Base-by-base conservation (phyloP, 1,140 invertebrate genomes). In the Drosophila kikkawai region DNA sequence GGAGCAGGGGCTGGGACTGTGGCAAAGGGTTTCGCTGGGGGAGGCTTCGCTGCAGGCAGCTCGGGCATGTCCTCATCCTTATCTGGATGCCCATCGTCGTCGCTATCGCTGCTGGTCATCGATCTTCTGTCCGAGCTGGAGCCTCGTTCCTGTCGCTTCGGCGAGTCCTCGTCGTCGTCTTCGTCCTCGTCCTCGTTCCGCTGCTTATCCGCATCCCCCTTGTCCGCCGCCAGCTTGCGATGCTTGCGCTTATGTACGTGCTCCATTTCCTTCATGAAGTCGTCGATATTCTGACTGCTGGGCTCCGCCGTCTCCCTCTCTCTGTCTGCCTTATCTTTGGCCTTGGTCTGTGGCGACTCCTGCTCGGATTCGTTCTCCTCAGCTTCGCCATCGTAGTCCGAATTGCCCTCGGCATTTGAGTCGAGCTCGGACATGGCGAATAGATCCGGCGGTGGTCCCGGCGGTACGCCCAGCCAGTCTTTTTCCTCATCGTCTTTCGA, bases 191-290 rank as follows among this genome's bases (percentile, higher is more conserved):
- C 58, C 39, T 78, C 87, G n/a, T 73, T 9, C 64, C 47, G 7
- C 60, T 51, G 47, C 26, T 68, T 68, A n/a, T 66, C 47, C n/a
- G 47, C 75, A 7, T 66, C 68, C 3, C 76, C 71, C 4, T 75
- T 75, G 39, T 82, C 69, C 17, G 59, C 63, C 19, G 75, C 67
- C 29, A 77, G 55, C 45, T 73, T 82, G 44, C 85, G 86, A 60
- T 90, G 85, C 58, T 95, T 94, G 80, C 96, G 96, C 75, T 95
- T 96, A 80, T 97, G 96, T 0, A 97, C 96, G 47, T 96, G 96
- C 93, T 97, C 96, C 96, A 97, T 97, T 94, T 98, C 97, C 90
- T 97, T 96, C 96, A 98, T 98, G 85, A 97, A 98, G 48, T 97
- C 95, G 83, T 98, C 97, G n/a, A 98, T 96, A 90, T 98, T 97